Evolutionary conservation across 2,113 vertebrate species (phyloP), one percentile per base, ranked within the genome.

Genomic region (Pao palembangensis): DNA sequence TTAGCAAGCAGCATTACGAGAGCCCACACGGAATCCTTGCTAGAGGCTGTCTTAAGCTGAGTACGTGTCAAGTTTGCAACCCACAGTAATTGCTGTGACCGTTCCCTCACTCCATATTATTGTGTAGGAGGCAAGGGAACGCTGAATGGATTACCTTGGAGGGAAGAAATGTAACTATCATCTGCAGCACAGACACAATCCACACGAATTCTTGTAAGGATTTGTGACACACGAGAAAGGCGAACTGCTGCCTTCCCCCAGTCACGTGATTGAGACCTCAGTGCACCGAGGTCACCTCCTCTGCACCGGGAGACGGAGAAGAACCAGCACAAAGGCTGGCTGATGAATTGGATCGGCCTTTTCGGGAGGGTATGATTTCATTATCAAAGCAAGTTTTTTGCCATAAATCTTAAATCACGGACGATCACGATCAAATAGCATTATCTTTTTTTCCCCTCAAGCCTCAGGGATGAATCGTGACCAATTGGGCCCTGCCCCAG

Each of bases 31-130:
- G 63, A 78, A 79, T 79, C 69, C 47, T 1, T 17, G 56, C 61
- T 10, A 65, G 64, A 81, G 73, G 54, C 65, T 51, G 67, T 71
- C 64, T 72, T 60, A 75, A 87, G 77, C 81, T 56, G 67, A 67
- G 62, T 49, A 50, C 61, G 82, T 87, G 85, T 88, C 76, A 79
- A 72, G 66, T 80, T 65, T 82, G 70, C 77, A 76, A 58, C 79
- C 77, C 73, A 67, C 82, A 31, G 62, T 80, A 84, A 87, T 85
- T 82, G 69, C 79, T 56, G 71, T 50, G 53, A 74, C 79, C 72
- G 55, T 81, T 87, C 72, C 76, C 79, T 74, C 15, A 34, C 60
- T 51, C 55, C 76, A 55, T 28, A 67, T 75, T 80, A 69, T 68
- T 75, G 76, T 78, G 80, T 75, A 73, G 82, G 76, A 80, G 74